phyloP scores from a whole-genome alignment of 37 sponge, comb jelly and placozoan genomes.

The Halichondria panicea region DNA sequence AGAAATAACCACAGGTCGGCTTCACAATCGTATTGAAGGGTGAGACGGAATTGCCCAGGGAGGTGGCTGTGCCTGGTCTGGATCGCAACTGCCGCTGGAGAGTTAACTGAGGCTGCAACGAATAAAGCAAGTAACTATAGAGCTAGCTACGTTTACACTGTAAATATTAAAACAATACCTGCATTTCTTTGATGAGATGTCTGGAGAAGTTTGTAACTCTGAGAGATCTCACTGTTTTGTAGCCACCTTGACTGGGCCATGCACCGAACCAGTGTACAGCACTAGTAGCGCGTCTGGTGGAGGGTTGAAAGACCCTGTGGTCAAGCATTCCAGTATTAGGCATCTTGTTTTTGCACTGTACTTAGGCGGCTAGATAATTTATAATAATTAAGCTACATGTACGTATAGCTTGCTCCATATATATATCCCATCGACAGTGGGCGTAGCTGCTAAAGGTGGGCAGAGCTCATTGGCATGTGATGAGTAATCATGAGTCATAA shows the following conservation, averaged over 20 bases:
- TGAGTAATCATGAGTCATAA: too few species aligned
- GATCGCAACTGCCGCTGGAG: not conserved
- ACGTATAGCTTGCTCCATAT: not conserved
- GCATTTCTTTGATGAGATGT: constrained; percentile 21
- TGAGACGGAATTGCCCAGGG: constrained; percentile 34
- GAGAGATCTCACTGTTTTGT: constrained; percentile 18
- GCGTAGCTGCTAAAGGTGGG: too few species aligned
- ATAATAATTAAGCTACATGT: not conserved
- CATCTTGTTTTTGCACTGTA: constrained; percentile 30
- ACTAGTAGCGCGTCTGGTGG: not conserved
- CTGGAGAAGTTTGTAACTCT: constrained; percentile 50
- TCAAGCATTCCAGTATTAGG: constrained; percentile 91
- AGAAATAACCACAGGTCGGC: constrained; percentile 85
- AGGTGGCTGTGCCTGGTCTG: not conserved
- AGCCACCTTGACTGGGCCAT: constrained; percentile 71
- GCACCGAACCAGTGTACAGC: constrained; percentile 63
- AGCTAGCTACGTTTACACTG: not conserved
- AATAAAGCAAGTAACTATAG: not conserved
- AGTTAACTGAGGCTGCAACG: not conserved
- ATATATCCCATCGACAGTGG: constrained; percentile 2
- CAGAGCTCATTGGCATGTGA: too few species aligned
- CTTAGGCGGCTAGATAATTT: not conserved
- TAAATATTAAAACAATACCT: too few species aligned
- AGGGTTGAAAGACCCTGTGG: constrained; percentile 52
- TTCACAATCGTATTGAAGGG: constrained; percentile 78